Percentiles rank a stretch among this genome's conserved stretches.
Evolutionary conservation across 2,113 vertebrate genomes (phyloP).

Genomic region (Sula dactylatra): DNA sequence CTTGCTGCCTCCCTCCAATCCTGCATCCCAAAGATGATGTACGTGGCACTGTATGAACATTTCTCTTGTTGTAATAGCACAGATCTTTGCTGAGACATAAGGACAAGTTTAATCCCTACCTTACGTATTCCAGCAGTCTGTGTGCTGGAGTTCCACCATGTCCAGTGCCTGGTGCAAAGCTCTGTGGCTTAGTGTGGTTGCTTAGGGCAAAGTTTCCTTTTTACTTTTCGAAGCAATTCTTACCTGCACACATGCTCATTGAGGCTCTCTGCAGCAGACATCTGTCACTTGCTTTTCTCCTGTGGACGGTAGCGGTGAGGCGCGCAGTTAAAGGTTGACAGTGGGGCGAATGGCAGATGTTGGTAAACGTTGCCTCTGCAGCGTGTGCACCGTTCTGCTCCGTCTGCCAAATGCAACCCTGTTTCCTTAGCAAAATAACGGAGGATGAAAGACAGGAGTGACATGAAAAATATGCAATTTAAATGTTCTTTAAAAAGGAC

Average conservation of each 20-base stretch:
- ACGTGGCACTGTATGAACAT: fast-evolving
- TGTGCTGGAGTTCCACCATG: not conserved
- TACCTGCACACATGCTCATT: fast-evolving
- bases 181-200: not conserved
- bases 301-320: not conserved
- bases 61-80: not conserved
- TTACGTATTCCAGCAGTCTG: not conserved
- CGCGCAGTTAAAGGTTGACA: fast-evolving
- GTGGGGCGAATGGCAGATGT: not conserved
- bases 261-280: not conserved
- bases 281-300: not conserved
- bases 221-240: not conserved
- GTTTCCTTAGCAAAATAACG: not conserved
- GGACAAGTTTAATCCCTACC: not conserved
- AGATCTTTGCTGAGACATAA: not conserved
- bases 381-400: not conserved
- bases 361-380: not conserved
- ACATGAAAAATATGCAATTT: not conserved
- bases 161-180: not conserved
- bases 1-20: not conserved
- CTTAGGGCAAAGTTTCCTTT: not conserved
- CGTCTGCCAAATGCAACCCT: not conserved
- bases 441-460: not conserved
- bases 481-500: not conserved
- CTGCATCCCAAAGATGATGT: not conserved